Conservation (phyloP, 1,140 invertebrate species). For the Subanguina moxae region DNA sequence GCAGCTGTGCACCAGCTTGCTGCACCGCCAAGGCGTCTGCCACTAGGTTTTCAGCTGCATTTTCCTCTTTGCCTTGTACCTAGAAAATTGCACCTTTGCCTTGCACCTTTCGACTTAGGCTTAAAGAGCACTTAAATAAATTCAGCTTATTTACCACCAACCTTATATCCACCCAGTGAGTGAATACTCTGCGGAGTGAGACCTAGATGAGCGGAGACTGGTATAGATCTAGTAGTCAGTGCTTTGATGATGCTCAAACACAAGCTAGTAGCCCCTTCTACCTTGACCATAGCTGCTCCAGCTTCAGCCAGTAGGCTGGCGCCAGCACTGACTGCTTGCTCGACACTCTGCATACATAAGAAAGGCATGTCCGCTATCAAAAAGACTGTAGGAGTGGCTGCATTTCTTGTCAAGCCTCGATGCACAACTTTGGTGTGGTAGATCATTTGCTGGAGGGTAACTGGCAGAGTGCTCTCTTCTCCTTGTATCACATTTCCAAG, state of each 20-base stretch:
- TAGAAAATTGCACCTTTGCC: too few species aligned
- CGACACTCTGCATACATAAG: neutral
- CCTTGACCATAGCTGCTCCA: conserved; percentile 42
- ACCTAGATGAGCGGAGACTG: conserved; percentile 41
- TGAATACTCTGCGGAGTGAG: conserved; percentile 42
- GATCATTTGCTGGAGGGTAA: conserved; percentile 42
- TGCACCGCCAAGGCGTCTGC: conserved; percentile 26
- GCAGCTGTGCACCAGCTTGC: conserved; percentile 29
- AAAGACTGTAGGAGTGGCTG: neutral
- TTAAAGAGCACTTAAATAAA: too few species aligned
- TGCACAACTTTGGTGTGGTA: conserved; percentile 30
- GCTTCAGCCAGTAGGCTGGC: conserved; percentile 28
- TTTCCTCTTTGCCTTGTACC: conserved; percentile 17
- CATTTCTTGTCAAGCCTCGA: conserved; percentile 15
- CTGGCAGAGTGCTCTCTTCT: conserved; percentile 37
- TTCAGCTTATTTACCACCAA: too few species aligned
- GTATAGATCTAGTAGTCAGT: conserved; percentile 16
- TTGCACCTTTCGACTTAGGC: too few species aligned
- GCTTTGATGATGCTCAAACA: conserved; percentile 10
- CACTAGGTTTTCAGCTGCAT: conserved; percentile 9
- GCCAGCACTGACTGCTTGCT: neutral
- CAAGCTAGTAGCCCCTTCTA: conserved; percentile 32
- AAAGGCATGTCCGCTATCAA: conserved; percentile 31
- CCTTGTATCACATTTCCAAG: conserved; percentile 10
- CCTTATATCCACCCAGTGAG: conserved; percentile 12